A percentile compares a stretch with the other conserved stretches of the same genome.
These are phyloP conservation scores for Carassius gibelio DNA, from an alignment of 2,113 vertebrate genomes.

Conservation along the genomic window DNA sequence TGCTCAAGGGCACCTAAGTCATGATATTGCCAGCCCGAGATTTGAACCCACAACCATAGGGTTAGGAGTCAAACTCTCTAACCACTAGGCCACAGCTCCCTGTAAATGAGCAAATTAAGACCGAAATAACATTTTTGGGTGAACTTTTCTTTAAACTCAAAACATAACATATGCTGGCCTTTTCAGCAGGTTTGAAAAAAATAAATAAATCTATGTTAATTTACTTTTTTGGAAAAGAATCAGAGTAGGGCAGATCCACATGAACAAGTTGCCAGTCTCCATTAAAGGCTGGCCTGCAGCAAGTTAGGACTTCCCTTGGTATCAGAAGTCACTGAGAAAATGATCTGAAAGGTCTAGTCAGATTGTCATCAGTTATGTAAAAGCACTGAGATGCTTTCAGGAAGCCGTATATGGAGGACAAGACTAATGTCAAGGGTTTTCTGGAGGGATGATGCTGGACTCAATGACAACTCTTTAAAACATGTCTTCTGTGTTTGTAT, in stretches of 20 bases:
- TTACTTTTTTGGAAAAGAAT: not conserved
- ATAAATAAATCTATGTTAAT: not conserved
- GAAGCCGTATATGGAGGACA: constrained; percentile 22
- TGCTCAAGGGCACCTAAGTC: too few relatives aligned
- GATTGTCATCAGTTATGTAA: not conserved
- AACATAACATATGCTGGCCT: too few relatives aligned
- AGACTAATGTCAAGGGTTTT: constrained; percentile 44
- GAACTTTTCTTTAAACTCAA: too few relatives aligned
- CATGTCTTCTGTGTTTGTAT: constrained; percentile 48
- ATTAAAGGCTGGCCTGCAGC: constrained; percentile 34
- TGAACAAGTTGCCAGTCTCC: constrained; percentile 1
- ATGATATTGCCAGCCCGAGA: too few relatives aligned
- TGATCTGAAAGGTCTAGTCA: constrained; percentile 6
- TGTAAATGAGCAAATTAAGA: too few relatives aligned
- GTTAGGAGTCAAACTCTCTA: too few relatives aligned
- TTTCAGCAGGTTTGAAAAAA: too few relatives aligned
- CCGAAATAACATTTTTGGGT: too few relatives aligned
- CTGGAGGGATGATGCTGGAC: constrained; percentile 32
- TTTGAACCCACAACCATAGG: too few relatives aligned
- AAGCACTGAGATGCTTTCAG: constrained; percentile 31
- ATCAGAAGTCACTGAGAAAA: constrained; percentile 19
- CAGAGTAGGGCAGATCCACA: not conserved
- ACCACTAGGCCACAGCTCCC: too few relatives aligned
- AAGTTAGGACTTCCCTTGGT: constrained; percentile 36
- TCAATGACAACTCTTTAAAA: constrained; percentile 42